Percentiles rank a stretch among this genome's conserved stretches.
phyloP scores from a whole-genome alignment of 2,888 invertebrate species.

The Papilio demoleus region DNA sequence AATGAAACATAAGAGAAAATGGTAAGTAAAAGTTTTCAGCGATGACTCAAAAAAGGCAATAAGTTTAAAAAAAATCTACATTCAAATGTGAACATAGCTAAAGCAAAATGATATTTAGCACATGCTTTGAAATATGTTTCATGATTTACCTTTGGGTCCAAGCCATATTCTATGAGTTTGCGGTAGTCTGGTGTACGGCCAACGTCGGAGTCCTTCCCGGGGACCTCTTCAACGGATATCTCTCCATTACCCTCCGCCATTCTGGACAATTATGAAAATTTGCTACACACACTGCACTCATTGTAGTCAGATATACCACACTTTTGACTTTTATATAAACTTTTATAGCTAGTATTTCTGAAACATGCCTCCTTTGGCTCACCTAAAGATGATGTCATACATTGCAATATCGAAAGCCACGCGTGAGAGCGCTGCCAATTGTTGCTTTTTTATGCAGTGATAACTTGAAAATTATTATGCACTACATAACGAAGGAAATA shows the following conservation, averaged over 20 bases:
- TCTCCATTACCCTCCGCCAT: slow-evolving; percentile 95
- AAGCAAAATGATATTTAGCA: not conserved
- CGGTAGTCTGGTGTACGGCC: slow-evolving; percentile 95
- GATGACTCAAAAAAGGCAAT: not conserved
- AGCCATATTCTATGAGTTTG: slow-evolving; percentile 97
- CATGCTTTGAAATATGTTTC: slow-evolving; percentile 8
- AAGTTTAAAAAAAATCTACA: not conserved
- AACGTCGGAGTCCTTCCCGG: slow-evolving; percentile 86
- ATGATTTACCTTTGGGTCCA: slow-evolving; percentile 91
- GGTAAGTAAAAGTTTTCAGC: slow-evolving; percentile 1
- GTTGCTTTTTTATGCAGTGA: slow-evolving; percentile 47
- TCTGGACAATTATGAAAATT: slow-evolving; percentile 82
- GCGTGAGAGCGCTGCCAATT: slow-evolving; percentile 63
- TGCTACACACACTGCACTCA: slow-evolving; percentile 75
- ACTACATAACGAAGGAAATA: slow-evolving; percentile 43
- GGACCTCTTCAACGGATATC: slow-evolving; percentile 89
- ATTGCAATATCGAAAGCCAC: slow-evolving; percentile 74
- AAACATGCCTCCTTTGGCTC: slow-evolving; percentile 60
- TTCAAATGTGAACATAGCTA: slow-evolving; percentile 1
- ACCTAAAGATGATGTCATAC: slow-evolving; percentile 77
- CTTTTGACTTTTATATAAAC: slow-evolving; percentile 51
- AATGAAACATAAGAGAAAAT: not conserved
- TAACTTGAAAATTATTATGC: slow-evolving; percentile 45
- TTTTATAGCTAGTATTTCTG: slow-evolving; percentile 47
- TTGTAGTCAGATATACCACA: slow-evolving; percentile 49